A percentile compares a stretch with the other conserved stretches of the same genome.
Evolutionary conservation across 2,888 invertebrate genomes (phyloP).

Genomic region (Iselma pallidipennis): DNA sequence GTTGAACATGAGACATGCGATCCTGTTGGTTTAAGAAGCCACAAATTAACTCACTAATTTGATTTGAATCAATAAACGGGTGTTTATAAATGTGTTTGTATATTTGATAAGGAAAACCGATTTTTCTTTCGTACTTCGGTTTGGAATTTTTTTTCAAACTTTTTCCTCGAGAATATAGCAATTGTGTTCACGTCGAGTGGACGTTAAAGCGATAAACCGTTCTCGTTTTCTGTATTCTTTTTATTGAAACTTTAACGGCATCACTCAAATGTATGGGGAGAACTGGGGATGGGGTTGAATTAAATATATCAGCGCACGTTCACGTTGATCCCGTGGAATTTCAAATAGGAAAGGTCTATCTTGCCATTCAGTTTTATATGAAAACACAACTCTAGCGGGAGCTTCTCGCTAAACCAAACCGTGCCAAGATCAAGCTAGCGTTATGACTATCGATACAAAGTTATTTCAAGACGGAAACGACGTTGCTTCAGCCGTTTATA

Average conservation of each 20-base stretch:
- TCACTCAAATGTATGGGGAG: neutral
- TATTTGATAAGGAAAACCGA: slow-evolving; percentile 39
- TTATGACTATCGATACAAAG: slow-evolving; percentile 4
- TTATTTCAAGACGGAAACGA: neutral
- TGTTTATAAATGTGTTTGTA: slow-evolving; percentile 27
- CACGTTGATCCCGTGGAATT: slow-evolving; percentile 3
- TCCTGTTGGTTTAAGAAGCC: neutral
- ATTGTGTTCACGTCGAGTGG: neutral
- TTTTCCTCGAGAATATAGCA: too few relatives aligned
- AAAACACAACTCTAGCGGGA: neutral
- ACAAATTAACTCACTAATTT: neutral
- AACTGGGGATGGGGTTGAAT: neutral
- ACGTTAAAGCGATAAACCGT: neutral
- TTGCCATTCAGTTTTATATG: neutral
- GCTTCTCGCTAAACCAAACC: neutral
- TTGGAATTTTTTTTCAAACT: too few relatives aligned
- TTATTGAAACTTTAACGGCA: slow-evolving; percentile 1
- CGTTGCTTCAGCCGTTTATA: neutral
- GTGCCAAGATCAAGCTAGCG: neutral
- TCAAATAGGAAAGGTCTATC: neutral
- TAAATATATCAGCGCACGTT: slow-evolving; percentile 5
- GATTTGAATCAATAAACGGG: neutral
- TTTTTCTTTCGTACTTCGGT: slow-evolving; percentile 40
- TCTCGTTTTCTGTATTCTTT: neutral
- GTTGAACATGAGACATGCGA: slow-evolving; percentile 13